phyloP scores from a whole-genome alignment of 2,797 vertebrate genomes.

The Cygnus olor region DNA sequence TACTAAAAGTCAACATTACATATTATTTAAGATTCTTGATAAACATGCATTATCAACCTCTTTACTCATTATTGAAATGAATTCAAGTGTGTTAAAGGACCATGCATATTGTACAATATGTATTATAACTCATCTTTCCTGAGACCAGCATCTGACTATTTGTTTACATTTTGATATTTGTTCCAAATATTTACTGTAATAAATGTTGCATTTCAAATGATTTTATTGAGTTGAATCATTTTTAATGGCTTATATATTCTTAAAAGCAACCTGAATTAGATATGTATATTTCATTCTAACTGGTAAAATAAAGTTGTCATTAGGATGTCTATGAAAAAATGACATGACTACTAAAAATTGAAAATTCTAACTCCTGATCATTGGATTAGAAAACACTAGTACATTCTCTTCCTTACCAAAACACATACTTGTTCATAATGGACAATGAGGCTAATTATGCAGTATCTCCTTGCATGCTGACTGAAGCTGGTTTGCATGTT shows the following conservation, averaged over 20 bases:
- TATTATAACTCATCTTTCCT: neutral
- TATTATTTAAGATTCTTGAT: neutral
- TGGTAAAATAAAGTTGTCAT: neutral
- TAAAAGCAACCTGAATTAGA: neutral
- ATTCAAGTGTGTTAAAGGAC: neutral
- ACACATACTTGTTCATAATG: slow-evolving; percentile 52
- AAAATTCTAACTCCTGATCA: neutral
- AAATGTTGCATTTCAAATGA: neutral
- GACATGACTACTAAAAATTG: neutral
- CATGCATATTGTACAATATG: neutral
- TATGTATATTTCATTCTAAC: neutral
- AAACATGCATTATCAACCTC: neutral
- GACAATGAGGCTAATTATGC: slow-evolving; percentile 67
- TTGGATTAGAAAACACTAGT: slow-evolving; percentile 42
- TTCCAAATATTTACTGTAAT: neutral
- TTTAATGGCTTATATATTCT: neutral
- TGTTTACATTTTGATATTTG: neutral
- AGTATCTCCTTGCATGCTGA: slow-evolving; percentile 63
- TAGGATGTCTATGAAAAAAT: neutral
- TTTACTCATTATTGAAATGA: neutral
- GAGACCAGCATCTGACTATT: neutral
- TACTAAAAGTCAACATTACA: neutral
- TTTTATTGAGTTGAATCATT: neutral
- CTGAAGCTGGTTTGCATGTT: slow-evolving; percentile 74
- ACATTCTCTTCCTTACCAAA: slow-evolving; percentile 31